phyloP scores from a whole-genome alignment of 2,797 vertebrate genomes.

The Lithobates pipiens region DNA sequence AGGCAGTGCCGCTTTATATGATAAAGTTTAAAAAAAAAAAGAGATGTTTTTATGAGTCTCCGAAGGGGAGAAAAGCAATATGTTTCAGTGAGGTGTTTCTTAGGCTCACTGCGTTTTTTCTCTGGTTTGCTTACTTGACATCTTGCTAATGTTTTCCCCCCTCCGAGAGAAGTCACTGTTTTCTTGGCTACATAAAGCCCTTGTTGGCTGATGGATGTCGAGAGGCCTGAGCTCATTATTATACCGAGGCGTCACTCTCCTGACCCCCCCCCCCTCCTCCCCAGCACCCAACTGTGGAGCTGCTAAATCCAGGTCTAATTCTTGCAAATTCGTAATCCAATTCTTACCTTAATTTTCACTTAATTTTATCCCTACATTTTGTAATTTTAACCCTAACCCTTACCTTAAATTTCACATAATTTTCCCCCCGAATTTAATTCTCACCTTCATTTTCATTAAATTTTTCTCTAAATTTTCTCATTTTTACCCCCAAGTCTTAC shows the following conservation, averaged over 20 bases:
- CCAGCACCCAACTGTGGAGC: neutral
- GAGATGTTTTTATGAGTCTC: constrained; percentile 57
- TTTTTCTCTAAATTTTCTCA: no score
- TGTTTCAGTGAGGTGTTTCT: constrained; percentile 50
- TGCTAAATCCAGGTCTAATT: neutral
- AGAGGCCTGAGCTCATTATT: neutral
- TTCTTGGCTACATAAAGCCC: constrained; percentile 20
- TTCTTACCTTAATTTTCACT: neutral
- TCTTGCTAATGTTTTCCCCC: constrained; percentile 31
- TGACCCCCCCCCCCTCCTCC: neutral
- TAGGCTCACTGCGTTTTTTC: neutral
- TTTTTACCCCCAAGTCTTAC: no score
- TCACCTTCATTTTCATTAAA: neutral
- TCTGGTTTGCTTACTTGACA: constrained; percentile 49
- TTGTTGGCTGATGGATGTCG: neutral
- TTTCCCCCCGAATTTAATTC: neutral
- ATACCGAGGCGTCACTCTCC: neutral
- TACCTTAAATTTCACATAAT: neutral
- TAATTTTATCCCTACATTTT: neutral
- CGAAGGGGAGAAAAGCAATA: constrained; percentile 52
- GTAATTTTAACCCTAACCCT: neutral
- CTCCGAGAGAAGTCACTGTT: constrained; percentile 10
- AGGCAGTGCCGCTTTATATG: constrained; percentile 52
- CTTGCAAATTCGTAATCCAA: neutral
- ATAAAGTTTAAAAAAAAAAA: constrained; percentile 46